Percentiles rank a stretch among this genome's conserved stretches.
These are phyloP conservation scores for Dascyllus trimaculatus DNA, from an alignment of 2,113 vertebrate species.

Conservation along the genomic window DNA sequence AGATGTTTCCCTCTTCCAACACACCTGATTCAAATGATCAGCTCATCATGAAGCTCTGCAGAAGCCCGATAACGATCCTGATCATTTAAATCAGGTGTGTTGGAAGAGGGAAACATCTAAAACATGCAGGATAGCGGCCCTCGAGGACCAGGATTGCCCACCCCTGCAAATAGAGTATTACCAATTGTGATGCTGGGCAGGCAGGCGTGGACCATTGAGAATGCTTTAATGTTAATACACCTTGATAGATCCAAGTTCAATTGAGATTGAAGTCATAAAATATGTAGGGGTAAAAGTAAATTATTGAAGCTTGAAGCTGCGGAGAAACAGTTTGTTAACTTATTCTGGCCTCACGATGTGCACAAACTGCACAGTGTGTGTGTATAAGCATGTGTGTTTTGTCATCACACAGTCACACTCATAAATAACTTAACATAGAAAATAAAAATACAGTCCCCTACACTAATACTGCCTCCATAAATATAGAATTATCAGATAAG, in stretches of 20 bases:
- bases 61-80: too few relatives aligned
- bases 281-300: slow-evolving; percentile 59
- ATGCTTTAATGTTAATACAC: slow-evolving; percentile 48
- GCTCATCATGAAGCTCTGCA: too few relatives aligned
- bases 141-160: too few relatives aligned
- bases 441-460: background rate
- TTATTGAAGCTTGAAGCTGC: slow-evolving; percentile 50
- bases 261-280: slow-evolving; percentile 58
- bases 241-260: slow-evolving; percentile 48
- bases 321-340: slow-evolving; percentile 30
- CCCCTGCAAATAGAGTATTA: background rate
- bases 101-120: too few relatives aligned
- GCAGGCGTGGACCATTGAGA: background rate
- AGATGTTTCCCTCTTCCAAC: too few relatives aligned
- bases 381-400: slow-evolving; percentile 13
- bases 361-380: background rate
- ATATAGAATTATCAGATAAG: slow-evolving; percentile 5
- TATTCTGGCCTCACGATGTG: slow-evolving; percentile 17
- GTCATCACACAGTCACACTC: background rate
- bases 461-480: background rate
- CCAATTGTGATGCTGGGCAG: background rate
- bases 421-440: background rate
- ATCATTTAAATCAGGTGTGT: too few relatives aligned
- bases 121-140: too few relatives aligned
- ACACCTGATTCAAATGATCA: too few relatives aligned